Base-by-base conservation (phyloP, 2,888 invertebrate species). In the Sarcophaga caerulescens region DNA sequence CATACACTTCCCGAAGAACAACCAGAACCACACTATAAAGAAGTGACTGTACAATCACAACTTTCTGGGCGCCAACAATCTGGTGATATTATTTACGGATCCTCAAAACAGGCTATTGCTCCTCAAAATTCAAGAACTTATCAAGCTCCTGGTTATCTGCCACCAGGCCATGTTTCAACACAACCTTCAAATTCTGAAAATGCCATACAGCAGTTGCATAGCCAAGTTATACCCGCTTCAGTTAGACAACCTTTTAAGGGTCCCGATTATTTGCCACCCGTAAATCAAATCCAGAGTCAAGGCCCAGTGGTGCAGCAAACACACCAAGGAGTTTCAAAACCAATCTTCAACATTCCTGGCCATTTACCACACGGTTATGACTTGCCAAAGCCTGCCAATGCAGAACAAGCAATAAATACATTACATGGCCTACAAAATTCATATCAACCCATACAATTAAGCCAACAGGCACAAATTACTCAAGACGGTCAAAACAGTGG, bases 241-340 rank as follows among this genome's bases (percentile, higher is more conserved):
- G 1, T 8, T 19, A 8, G n/a, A 70, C 69, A 68, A 2, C 4
- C 45, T 3, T 79, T 73, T 21, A 76, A 81, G 19, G 79, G 35
- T 47, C 59, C 76, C 3, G 73, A 74, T 0, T 80, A 76, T 77
- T 71, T 79, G 57, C 70, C 71, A 35, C 74, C 78, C 2, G 14
- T 62, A 5, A 66, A 3, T 25, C 21, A 19, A 59, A 12, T 63
- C 21, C 52, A 65, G 21, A n/a, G 17, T 6, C 14, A 14, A 52
- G 52, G 52, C 17, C 12, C 14, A 52, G 0, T 4, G 3, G 52
- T 52, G 17, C 12, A 52, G 5, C 17, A 52, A 52, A 52, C 52
- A n/a, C n/a, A n/a, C n/a, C n/a, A n/a, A n/a, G n/a, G n/a, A n/a
- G n/a, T n/a, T n/a, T n/a, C n/a, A n/a, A n/a, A n/a, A n/a, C n/a